Evolutionary conservation across 1,140 invertebrate species (phyloP), one percentile per base, ranked within the genome.

Genomic region (Trachelipus rathkii): DNA sequence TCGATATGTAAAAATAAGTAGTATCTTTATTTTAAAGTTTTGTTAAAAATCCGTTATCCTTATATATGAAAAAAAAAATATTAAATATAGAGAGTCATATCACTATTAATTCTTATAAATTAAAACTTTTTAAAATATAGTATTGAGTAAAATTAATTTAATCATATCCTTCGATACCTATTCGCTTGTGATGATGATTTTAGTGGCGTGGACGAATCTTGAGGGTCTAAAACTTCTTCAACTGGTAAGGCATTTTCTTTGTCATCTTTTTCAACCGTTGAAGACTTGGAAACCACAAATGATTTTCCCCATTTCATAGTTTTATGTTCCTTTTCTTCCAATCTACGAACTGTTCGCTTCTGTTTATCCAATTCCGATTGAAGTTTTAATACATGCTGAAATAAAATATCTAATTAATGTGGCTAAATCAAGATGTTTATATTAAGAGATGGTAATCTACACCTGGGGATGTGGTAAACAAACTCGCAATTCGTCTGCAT

Each of bases 351-450:
- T 43, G 72, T 75, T 71, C 77, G 77, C 5, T 75, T 74, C 19
- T 81, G 75, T 15, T 70, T 15, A 1, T 81, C 80, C n/a, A 24
- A 67, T n/a, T 81, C 80, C 33, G 74, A 67, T 0, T 75, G 77
- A n/a, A 79, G 71, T 50, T 81, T 81, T 43, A 71, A 46, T 24
- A 77, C 72, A 46, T 79, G 75, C 80, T 81, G 79, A n/a, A 68
- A 71, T 19, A 24, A 43, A 50, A 77, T 0, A 50, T 43, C 15
- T 19, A 4, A 15, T 73, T 23, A 44, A 8, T n/a, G 10, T 8
- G 15, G 33, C 33, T 33, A n/a, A n/a, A n/a, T n/a, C n/a, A n/a
- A n/a, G n/a, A n/a, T n/a, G n/a, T n/a, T n/a, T n/a, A n/a, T n/a
- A n/a, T n/a, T n/a, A n/a, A n/a, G n/a, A n/a, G n/a, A n/a, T n/a